These are phyloP conservation scores for Melanchra persicariae DNA, from an alignment of 2,888 invertebrate genomes.

Conservation along the genomic window DNA sequence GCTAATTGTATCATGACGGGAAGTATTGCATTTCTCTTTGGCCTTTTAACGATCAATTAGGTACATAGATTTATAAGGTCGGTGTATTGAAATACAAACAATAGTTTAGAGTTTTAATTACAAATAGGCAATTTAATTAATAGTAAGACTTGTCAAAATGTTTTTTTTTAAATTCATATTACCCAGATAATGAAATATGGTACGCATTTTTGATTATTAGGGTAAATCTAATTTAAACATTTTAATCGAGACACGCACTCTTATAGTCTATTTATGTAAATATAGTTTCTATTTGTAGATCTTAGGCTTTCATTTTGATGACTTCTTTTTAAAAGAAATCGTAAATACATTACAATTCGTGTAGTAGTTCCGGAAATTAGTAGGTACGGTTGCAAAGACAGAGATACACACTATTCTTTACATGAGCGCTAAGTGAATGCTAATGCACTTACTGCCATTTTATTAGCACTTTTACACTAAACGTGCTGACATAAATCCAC, in stretches of 20 bases:
- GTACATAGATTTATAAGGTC: constrained; percentile 18
- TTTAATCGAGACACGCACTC: too few species aligned
- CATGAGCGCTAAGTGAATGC: constrained; percentile 10
- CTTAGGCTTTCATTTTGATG: background rate
- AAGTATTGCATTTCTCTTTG: constrained; percentile 52
- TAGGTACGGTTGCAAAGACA: constrained; percentile 5
- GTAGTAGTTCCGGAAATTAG: constrained; percentile 3
- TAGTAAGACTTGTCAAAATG: too few species aligned
- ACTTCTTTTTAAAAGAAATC: background rate
- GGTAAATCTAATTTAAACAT: too few species aligned
- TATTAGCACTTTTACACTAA: constrained; percentile 21
- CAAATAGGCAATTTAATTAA: background rate
- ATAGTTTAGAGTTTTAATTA: background rate
- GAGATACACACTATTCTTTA: background rate
- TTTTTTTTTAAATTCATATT: too few species aligned
- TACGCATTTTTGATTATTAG: too few species aligned
- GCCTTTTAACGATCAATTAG: constrained; percentile 42
- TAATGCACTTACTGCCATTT: constrained; percentile 24
- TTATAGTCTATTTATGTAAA: background rate
- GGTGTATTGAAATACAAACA: constrained; percentile 15
- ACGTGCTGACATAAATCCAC: background rate
- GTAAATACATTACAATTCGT: background rate
- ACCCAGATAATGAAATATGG: too few species aligned
- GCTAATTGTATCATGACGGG: constrained; percentile 44
- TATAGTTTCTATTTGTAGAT: background rate